A percentile compares a stretch with the other conserved stretches of the same genome.
These are phyloP conservation scores for Otus scops DNA, from an alignment of 2,797 vertebrate species.

Conservation along the genomic window DNA sequence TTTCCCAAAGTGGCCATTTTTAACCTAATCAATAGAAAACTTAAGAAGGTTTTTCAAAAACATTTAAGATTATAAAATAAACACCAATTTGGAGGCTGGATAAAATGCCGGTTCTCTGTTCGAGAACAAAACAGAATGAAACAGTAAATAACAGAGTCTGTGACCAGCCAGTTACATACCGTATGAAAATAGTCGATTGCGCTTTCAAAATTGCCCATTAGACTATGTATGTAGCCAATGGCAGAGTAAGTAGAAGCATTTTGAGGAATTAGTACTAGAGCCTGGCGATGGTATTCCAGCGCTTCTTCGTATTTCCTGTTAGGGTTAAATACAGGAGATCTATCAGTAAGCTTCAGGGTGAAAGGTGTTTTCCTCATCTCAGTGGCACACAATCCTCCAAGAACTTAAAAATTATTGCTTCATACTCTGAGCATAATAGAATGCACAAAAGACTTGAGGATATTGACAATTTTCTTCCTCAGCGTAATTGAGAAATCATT, in stretches of 20 bases:
- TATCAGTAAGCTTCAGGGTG: background rate
- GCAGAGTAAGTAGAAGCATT: constrained; percentile 97
- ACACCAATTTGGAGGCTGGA: background rate
- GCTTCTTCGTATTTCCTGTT: constrained; percentile 94
- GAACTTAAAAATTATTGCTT: background rate
- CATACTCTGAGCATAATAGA: background rate
- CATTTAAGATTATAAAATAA: background rate
- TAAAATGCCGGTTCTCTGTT: background rate
- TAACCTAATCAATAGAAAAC: background rate
- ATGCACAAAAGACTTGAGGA: background rate
- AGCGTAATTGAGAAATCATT: background rate
- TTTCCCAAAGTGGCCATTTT: background rate
- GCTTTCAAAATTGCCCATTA: constrained; percentile 98
- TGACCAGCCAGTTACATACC: constrained; percentile 71
- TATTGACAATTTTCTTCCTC: background rate
- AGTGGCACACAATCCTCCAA: background rate
- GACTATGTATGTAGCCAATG: constrained; percentile 96
- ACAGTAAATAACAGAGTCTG: background rate
- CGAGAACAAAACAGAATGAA: background rate
- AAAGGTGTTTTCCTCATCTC: background rate
- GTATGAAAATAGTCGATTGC: constrained; percentile 99
- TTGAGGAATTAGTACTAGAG: constrained; percentile 94
- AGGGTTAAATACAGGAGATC: background rate
- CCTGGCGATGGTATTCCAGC: constrained; percentile 97
- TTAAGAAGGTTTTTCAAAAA: background rate